phyloP scores from a whole-genome alignment of 1,140 invertebrate genomes.

The Galleria mellonella region DNA sequence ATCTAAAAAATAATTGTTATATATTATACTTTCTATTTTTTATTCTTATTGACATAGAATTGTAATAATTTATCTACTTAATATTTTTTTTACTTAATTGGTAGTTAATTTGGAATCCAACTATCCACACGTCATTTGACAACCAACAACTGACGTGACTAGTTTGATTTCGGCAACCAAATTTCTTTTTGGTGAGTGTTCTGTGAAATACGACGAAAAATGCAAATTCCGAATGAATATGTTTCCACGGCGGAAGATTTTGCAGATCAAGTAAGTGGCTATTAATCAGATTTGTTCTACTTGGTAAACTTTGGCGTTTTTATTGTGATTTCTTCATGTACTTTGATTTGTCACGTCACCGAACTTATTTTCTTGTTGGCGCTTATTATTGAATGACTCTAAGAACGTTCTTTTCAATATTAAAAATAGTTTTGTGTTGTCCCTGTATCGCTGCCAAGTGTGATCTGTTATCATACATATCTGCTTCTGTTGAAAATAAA shows the following conservation, averaged over 20 bases:
- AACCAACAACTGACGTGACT: conserved; percentile 26
- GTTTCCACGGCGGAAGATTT: conserved; percentile 94
- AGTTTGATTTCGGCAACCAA: conserved; percentile 39
- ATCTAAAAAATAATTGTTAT: too few relatives aligned
- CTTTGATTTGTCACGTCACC: conserved; percentile 72
- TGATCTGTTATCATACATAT: not conserved
- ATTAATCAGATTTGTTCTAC: conserved; percentile 7
- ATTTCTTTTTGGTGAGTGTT: conserved; percentile 54
- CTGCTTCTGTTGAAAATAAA: not conserved
- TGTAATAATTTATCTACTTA: not conserved
- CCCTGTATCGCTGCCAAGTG: conserved; percentile 15
- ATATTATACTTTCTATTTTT: too few relatives aligned
- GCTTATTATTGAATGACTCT: conserved; percentile 17
- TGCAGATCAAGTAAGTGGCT: conserved; percentile 88
- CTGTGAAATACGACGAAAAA: conserved; percentile 71
- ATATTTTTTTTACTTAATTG: conserved; percentile 23
- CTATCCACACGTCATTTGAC: conserved; percentile 68
- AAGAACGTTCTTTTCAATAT: conserved; percentile 13
- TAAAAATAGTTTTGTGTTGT: conserved; percentile 15
- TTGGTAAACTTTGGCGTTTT: conserved; percentile 22
- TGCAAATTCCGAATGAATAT: conserved; percentile 91
- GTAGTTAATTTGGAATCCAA: conserved; percentile 50
- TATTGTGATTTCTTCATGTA: conserved; percentile 17
- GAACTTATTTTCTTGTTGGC: conserved; percentile 51
- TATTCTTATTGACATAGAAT: not conserved